Evolutionary conservation across 2,888 invertebrate species (phyloP).

Genomic region (Baronia brevicornis): DNA sequence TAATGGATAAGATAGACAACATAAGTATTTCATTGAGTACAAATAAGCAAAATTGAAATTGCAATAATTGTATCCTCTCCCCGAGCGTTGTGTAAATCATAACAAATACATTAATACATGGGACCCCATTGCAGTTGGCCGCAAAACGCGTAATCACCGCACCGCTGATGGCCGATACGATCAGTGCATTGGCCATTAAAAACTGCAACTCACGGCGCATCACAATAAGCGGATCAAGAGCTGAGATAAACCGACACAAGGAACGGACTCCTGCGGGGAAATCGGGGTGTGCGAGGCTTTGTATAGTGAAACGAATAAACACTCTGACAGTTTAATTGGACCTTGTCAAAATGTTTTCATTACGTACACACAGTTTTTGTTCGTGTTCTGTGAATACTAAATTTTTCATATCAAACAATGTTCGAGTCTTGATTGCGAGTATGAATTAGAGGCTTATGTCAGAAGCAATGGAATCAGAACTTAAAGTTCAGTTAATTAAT

Average conservation of each 20-base stretch:
- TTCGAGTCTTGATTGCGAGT: too few relatives aligned
- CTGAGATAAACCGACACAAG: conserved; percentile 6
- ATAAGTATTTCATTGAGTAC: not conserved
- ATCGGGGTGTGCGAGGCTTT: too few relatives aligned
- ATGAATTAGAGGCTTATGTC: too few relatives aligned
- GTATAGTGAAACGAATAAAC: too few relatives aligned
- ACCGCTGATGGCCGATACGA: conserved; percentile 41
- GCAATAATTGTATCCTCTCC: conserved; percentile 7
- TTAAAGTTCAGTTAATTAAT: too few relatives aligned
- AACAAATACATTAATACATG: conserved; percentile 14
- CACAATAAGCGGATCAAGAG: conserved; percentile 27
- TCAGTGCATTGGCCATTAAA: conserved; percentile 40
- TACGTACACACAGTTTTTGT: too few relatives aligned
- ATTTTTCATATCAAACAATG: too few relatives aligned
- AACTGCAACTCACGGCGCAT: conserved; percentile 37
- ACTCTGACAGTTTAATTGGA: conserved; percentile 50
- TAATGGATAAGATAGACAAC: not conserved
- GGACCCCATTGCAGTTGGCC: conserved; percentile 24
- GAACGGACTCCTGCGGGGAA: conserved; percentile 15
- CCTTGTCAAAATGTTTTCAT: conserved; percentile 46
- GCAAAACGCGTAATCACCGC: conserved; percentile 54
- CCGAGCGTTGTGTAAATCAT: conserved; percentile 12
- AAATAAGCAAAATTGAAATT: not conserved
- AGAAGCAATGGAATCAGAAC: too few relatives aligned
- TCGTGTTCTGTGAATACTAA: too few relatives aligned